Conservation (phyloP, 2,797 vertebrate species). For the Oreonectes daqikongensis region DNA sequence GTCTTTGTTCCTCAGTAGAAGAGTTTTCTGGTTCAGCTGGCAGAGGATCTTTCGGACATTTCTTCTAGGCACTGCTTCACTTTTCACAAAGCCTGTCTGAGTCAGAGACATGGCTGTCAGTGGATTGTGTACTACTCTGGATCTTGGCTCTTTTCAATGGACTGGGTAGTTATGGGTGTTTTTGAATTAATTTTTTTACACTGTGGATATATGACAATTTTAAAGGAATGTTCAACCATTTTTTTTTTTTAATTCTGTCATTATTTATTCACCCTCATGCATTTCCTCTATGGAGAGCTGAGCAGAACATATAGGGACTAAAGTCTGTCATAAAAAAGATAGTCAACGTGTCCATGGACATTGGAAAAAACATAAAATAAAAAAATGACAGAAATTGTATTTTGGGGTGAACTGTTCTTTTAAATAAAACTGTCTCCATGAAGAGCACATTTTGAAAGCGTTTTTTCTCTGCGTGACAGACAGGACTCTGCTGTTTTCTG, state of each 20-base stretch:
- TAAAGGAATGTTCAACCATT: background rate
- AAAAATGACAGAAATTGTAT: background rate
- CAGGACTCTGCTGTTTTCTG: background rate
- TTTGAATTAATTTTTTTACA: slow-evolving; percentile 4
- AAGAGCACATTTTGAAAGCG: background rate
- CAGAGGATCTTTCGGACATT: slow-evolving; percentile 59
- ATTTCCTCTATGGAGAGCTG: background rate
- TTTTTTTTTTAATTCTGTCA: background rate
- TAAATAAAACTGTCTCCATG: background rate
- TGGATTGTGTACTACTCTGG: slow-evolving; percentile 48
- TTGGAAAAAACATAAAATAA: background rate
- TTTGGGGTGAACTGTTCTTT: background rate
- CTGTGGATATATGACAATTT: background rate
- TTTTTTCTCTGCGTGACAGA: background rate
- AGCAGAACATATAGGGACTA: background rate
- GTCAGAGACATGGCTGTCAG: slow-evolving; percentile 41
- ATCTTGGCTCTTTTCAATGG: slow-evolving; percentile 39
- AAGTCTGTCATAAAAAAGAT: background rate
- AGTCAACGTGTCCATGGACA: background rate
- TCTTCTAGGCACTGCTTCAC: slow-evolving; percentile 1
- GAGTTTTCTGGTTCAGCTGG: slow-evolving; percentile 59
- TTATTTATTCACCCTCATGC: background rate
- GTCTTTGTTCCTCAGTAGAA: slow-evolving; percentile 59
- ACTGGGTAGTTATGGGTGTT: background rate
- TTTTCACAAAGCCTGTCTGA: slow-evolving; percentile 15